Conservation (phyloP, 2,888 invertebrate genomes). For the Athalia rosae region DNA sequence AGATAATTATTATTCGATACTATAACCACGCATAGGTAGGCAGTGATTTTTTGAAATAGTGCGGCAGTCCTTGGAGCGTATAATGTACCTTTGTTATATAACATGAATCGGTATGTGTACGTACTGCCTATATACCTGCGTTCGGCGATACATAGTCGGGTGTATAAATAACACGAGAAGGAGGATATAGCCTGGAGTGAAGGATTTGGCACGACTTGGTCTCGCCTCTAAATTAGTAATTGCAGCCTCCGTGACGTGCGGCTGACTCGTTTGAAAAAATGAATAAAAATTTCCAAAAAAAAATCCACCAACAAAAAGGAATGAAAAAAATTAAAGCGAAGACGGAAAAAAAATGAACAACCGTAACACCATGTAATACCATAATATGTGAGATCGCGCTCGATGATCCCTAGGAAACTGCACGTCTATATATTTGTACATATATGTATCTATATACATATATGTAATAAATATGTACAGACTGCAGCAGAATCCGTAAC, state of each 20-base stretch:
- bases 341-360: neutral
- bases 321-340: neutral
- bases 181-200: conserved; percentile 61
- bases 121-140: no score
- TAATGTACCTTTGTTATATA: no score
- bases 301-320: neutral
- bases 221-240: conserved; percentile 73
- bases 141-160: neutral
- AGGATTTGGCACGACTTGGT: conserved; percentile 70
- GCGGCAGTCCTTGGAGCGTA: no score
- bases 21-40: no score
- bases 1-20: no score
- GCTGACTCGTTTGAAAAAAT: conserved; percentile 59
- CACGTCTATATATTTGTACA: no score
- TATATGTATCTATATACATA: neutral
- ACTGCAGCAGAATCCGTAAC: no score
- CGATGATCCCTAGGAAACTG: neutral
- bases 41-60: no score
- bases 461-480: no score
- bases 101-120: no score
- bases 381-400: neutral
- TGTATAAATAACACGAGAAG: conserved; percentile 58
- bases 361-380: conserved; percentile 35
- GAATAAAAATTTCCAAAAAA: conserved; percentile 1
- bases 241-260: conserved; percentile 71